Base-by-base conservation (phyloP, 2,797 vertebrate genomes). In the Ciconia nigra region DNA sequence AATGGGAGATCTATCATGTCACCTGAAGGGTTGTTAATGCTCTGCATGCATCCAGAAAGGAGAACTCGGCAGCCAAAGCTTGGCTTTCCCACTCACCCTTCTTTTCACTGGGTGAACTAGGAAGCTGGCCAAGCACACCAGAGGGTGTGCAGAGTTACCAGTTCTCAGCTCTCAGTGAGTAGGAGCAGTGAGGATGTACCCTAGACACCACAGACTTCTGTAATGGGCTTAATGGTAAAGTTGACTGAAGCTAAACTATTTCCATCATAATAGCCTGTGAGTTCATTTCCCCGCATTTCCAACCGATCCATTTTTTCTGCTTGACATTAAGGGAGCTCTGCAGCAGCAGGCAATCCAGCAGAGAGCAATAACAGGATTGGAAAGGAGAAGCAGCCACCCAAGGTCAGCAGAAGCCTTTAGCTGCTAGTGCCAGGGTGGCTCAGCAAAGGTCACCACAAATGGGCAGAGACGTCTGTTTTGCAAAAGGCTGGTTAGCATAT, bases 251-350 rank as follows among this genome's bases (percentile, higher is more conserved):
- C 41, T 61, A 54, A 91, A 93, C 42, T 82, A 28, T 93, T 96
- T 89, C 78, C 69, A 70, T 90, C 79, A 26, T 22, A 73, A 73
- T 47, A 96, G 57, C 33, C 80, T 83, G 42, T 63, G 83, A 95
- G 86, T 86, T 95, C 49, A 76, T 97, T 95, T 97, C 81, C 65
- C 73, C 3, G 1, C 51, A 13, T 84, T 88, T 87, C 52, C 15
- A 82, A 63, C 17, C 9, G 2, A 87, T 91, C 67, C 54, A 31
- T 93, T 95, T 93, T 84, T 86, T 78, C 65, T 92, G 31, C 42
- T 90, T 95, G 83, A 77, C 72, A 15, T 96, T 88, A 90, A 89
- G 69, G 80, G 42, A 96, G 73, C 88, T 97, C 47, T 82, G 82
- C 88, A 92, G 54, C 79, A 93, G 55, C 89, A 89, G 61, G 91